Conservation (phyloP, 2,797 vertebrate species). For the Danio choprae region DNA sequence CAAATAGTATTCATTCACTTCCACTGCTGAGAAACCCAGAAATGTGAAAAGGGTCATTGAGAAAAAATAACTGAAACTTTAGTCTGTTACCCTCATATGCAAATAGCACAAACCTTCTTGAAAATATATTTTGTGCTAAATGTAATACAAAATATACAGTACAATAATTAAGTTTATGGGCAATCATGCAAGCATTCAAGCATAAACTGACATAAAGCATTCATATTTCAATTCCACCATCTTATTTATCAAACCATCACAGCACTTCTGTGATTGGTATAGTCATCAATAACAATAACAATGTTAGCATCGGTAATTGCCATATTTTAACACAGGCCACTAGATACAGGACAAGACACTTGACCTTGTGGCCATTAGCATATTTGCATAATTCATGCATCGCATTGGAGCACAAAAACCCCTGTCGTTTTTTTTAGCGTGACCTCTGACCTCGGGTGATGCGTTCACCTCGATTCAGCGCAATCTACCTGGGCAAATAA, state of each 20-base stretch:
- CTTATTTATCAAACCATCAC: neutral
- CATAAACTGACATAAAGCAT: too few relatives aligned
- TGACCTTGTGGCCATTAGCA: slow-evolving; percentile 56
- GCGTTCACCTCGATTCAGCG: slow-evolving; percentile 32
- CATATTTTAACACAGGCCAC: slow-evolving; percentile 55
- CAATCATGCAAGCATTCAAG: too few relatives aligned
- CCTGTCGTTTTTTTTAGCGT: slow-evolving; percentile 5
- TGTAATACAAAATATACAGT: too few relatives aligned
- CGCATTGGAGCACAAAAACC: slow-evolving; percentile 5
- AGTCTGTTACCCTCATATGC: too few relatives aligned
- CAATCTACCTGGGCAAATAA: slow-evolving; percentile 67
- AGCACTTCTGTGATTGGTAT: slow-evolving; percentile 46
- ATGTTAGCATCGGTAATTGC: slow-evolving; percentile 62
- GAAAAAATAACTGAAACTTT: too few relatives aligned
- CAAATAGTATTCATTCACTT: too few relatives aligned
- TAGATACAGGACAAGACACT: slow-evolving; percentile 31
- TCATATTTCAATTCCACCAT: too few relatives aligned
- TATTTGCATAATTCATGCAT: slow-evolving; percentile 58
- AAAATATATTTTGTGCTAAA: too few relatives aligned
- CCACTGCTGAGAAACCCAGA: too few relatives aligned
- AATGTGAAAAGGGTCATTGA: too few relatives aligned
- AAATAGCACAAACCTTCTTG: too few relatives aligned
- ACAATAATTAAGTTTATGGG: too few relatives aligned
- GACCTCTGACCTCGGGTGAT: slow-evolving; percentile 55
- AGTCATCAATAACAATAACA: slow-evolving; percentile 67